These are phyloP conservation scores for Cinclus mexicanus DNA, from an alignment of 2,113 vertebrate genomes.

Conservation along the genomic window DNA sequence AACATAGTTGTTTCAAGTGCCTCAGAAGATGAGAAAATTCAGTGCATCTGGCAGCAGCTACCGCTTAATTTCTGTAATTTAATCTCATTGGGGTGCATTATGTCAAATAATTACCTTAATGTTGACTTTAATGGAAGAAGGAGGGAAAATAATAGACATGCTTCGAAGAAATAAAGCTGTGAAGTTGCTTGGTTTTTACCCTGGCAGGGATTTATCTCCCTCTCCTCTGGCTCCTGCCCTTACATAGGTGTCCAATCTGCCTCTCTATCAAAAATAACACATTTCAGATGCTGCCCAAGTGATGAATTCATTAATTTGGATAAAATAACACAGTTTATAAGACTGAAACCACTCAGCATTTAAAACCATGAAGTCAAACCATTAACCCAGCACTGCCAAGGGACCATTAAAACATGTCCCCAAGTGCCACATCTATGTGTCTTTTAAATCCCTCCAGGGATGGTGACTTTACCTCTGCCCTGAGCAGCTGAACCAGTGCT, in stretches of 20 bases:
- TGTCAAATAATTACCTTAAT: conserved; percentile 34
- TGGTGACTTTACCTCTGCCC: background rate
- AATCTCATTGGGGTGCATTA: conserved; percentile 28
- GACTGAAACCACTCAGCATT: background rate
- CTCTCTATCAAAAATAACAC: background rate
- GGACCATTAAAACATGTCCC: background rate
- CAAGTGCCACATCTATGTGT: background rate
- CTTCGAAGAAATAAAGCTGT: background rate
- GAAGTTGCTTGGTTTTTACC: background rate
- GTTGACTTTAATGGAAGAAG: background rate
- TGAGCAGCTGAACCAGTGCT: background rate
- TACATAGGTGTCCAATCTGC: background rate
- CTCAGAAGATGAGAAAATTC: background rate
- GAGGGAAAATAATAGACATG: background rate
- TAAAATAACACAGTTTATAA: background rate
- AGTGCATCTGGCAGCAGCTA: background rate
- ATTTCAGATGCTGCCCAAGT: background rate
- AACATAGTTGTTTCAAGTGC: background rate
- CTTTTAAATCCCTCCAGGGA: background rate
- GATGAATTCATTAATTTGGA: background rate
- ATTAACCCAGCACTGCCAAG: background rate
- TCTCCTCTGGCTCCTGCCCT: background rate
- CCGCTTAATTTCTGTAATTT: conserved; percentile 13
- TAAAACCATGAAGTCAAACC: background rate
- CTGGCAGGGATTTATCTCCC: background rate